Conservation (phyloP, 2,113 vertebrate species). For the Anhinga rufa region DNA sequence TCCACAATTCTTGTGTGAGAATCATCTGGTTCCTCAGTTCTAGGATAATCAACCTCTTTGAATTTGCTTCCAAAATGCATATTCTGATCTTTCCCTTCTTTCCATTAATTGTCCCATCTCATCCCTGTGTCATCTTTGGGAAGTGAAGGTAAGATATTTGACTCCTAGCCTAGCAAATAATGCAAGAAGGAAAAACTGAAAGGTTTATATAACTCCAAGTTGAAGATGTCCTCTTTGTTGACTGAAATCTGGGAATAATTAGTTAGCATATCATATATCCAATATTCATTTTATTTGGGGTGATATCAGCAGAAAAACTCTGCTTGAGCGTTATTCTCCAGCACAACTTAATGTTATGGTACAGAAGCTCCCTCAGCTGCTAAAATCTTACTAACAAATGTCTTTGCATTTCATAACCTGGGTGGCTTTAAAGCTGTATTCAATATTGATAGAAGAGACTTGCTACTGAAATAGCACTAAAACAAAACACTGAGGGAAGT, state of each 20-base stretch:
- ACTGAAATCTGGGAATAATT: not conserved
- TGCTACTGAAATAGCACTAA: not conserved
- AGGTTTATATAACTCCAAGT: not conserved
- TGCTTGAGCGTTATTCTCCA: fast-evolving
- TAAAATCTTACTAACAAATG: not conserved
- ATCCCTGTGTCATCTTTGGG: not conserved
- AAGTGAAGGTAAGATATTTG: not conserved
- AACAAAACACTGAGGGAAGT: not conserved
- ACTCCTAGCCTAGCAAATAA: not conserved
- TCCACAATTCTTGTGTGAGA: not conserved
- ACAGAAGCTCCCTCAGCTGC: not conserved
- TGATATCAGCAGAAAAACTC: not conserved
- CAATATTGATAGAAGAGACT: not conserved
- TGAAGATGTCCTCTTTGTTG: not conserved
- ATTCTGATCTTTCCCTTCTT: not conserved
- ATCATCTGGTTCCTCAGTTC: not conserved
- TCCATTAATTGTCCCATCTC: not conserved
- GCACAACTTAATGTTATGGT: not conserved
- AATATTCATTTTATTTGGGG: not conserved
- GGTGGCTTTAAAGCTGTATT: not conserved
- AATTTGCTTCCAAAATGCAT: not conserved
- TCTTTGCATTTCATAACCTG: not conserved
- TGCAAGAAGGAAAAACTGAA: not conserved
- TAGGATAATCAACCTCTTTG: not conserved
- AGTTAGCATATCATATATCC: too few species aligned